Conservation (phyloP, 2,113 vertebrate species). For the Pagrus major region DNA sequence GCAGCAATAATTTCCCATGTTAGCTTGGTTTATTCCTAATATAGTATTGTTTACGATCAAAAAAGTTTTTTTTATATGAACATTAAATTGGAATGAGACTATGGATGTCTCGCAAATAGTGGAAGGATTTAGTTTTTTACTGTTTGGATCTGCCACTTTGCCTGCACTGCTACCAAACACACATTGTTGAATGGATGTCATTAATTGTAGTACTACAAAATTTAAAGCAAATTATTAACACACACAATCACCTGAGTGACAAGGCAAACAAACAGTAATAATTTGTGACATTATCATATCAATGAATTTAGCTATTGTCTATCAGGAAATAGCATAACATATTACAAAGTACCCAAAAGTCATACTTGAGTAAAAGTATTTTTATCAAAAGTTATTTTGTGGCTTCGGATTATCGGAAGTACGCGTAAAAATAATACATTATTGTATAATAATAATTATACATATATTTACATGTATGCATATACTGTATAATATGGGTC, state of each 20-base stretch:
- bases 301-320: neutral
- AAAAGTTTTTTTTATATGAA: neutral
- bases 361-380: no score
- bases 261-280: neutral
- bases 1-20: neutral
- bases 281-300: conserved; percentile 29
- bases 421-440: no score
- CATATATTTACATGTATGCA: no score
- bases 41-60: neutral
- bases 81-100: neutral
- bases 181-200: neutral
- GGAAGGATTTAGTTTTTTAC: neutral
- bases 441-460: no score
- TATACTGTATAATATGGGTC: no score
- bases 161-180: no score
- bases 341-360: no score
- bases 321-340: conserved; percentile 3
- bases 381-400: no score
- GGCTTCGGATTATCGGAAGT: no score
- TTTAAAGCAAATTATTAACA: neutral
- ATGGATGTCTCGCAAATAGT: neutral
- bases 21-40: neutral
- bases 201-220: neutral
- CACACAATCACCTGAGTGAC: neutral
- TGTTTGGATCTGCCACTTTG: neutral